Conservation (phyloP, 1,140 invertebrate species). For the Acyrthosiphon pisum region DNA sequence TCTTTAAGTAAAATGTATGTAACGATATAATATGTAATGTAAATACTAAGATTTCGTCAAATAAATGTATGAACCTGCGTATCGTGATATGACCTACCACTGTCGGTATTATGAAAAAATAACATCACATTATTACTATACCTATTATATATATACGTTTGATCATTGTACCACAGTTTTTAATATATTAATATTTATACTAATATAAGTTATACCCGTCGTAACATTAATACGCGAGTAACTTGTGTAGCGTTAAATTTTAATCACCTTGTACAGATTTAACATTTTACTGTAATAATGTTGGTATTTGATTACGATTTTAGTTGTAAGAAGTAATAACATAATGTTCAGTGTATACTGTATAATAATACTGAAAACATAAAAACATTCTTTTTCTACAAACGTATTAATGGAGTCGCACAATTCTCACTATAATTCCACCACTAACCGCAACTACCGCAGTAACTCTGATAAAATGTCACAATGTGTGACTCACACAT, state of each 20-base stretch:
- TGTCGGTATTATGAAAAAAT: neutral
- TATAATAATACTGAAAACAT: too few relatives aligned
- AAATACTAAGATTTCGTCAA: neutral
- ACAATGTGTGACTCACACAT: neutral
- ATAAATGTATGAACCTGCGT: neutral
- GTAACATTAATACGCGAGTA: neutral
- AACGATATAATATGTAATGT: neutral
- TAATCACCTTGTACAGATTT: neutral
- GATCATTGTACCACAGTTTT: neutral
- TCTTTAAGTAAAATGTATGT: too few relatives aligned
- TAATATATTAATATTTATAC: neutral
- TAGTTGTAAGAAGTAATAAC: neutral
- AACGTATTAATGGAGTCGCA: neutral
- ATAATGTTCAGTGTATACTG: neutral
- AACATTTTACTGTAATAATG: neutral
- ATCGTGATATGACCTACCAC: neutral
- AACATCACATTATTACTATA: neutral
- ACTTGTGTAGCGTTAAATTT: neutral
- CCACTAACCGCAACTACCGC: neutral
- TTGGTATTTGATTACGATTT: neutral
- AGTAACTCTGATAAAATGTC: neutral
- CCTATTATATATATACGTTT: neutral
- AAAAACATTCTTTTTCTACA: neutral
- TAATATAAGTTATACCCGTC: neutral
- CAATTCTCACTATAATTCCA: neutral